Percentiles rank a stretch among this genome's conserved stretches.
Conservation (phyloP, 2,888 invertebrate species). For the Ceraclea dissimilis region DNA sequence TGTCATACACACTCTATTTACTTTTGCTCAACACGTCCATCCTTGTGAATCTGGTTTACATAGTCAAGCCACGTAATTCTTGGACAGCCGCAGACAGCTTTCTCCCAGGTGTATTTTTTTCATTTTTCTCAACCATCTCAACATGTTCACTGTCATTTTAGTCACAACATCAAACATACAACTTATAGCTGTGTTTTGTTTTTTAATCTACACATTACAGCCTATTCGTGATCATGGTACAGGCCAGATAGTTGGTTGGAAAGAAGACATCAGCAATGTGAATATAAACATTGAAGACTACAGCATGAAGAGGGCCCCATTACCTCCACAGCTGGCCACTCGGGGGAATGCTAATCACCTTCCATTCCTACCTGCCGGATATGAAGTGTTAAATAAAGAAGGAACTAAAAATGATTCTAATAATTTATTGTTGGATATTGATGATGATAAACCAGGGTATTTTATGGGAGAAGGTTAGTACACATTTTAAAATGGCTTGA, state of each 20-base stretch:
- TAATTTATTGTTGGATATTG: neutral
- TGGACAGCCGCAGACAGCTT: no score
- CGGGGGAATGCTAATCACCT: constrained; percentile 72
- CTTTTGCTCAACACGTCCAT: no score
- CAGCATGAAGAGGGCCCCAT: constrained; percentile 72
- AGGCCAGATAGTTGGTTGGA: constrained; percentile 64
- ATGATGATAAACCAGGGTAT: constrained; percentile 38
- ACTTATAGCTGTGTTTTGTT: no score
- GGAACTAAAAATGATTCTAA: neutral
- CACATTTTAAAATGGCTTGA: no score
- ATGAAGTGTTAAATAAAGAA: constrained; percentile 33
- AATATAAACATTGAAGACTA: constrained; percentile 32
- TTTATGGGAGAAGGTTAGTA: constrained; percentile 44
- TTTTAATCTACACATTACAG: no score
- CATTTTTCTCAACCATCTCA: no score
- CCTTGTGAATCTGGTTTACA: no score
- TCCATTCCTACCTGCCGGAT: constrained; percentile 85
- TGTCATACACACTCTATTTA: no score
- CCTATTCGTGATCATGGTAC: constrained; percentile 67
- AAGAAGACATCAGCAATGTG: constrained; percentile 49
- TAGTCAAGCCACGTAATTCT: no score
- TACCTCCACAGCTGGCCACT: constrained; percentile 60
- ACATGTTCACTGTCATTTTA: no score
- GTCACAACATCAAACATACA: no score
- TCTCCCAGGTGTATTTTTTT: no score